Evolutionary conservation across 2,113 vertebrate species (phyloP).

Genomic region (Corythoichthys haematopterus): DNA sequence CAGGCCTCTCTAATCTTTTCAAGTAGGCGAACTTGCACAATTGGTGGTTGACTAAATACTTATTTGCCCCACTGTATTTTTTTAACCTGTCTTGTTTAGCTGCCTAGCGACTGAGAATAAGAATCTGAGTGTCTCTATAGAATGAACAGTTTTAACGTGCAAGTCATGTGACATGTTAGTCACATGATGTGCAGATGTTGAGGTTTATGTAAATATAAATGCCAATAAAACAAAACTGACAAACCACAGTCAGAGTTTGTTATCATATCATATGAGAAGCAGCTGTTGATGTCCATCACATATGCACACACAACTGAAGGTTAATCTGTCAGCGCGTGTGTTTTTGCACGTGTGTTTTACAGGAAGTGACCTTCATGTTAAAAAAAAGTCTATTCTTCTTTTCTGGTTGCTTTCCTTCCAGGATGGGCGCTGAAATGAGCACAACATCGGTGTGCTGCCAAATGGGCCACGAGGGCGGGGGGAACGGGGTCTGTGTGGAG

Average conservation of each 20-base stretch:
- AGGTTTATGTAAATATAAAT: background rate
- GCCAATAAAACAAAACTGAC: background rate
- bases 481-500: constrained; percentile 1
- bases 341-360: constrained; percentile 32
- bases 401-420: constrained; percentile 66
- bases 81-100: no score
- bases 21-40: no score
- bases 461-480: constrained; percentile 48
- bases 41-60: no score
- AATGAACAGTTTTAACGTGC: no score
- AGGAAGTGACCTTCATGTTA: constrained; percentile 61
- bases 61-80: no score
- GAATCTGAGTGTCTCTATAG: no score
- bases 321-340: constrained; percentile 17
- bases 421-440: constrained; percentile 56
- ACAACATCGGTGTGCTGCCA: constrained; percentile 36
- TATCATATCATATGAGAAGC: background rate
- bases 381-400: constrained; percentile 66
- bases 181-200: background rate
- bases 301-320: constrained; percentile 8
- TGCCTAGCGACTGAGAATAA: no score
- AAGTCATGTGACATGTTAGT: background rate
- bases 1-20: no score
- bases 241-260: background rate
- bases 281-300: constrained; percentile 5